Conservation (phyloP, 2,113 vertebrate species). For the Pseudonaja textilis region DNA sequence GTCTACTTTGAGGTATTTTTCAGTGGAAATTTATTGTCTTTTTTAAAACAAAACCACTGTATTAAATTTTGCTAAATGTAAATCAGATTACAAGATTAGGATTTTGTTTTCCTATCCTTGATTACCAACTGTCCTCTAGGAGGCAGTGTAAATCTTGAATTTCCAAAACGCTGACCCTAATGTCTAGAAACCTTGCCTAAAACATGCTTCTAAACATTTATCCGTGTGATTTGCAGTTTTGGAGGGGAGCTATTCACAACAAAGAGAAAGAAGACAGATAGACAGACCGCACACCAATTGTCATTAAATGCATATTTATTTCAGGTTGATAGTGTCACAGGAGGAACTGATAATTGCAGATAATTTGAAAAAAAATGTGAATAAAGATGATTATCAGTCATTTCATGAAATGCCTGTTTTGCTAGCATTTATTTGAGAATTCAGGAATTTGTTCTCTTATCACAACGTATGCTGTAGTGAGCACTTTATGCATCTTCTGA, state of each 20-base stretch:
- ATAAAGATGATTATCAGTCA: background rate
- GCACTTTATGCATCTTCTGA: constrained; percentile 31
- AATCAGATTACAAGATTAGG: background rate
- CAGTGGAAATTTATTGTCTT: background rate
- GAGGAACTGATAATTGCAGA: background rate
- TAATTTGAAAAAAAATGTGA: background rate
- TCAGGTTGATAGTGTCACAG: background rate
- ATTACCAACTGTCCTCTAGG: constrained; percentile 1
- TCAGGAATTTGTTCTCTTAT: constrained; percentile 1
- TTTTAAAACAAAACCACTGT: background rate
- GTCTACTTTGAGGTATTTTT: background rate
- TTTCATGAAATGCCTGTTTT: background rate
- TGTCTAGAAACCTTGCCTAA: background rate
- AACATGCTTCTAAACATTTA: background rate
- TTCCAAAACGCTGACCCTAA: background rate
- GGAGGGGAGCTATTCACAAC: too few relatives aligned
- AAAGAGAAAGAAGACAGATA: background rate
- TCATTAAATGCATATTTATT: background rate
- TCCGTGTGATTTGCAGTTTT: background rate
- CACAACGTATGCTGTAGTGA: constrained; percentile 44
- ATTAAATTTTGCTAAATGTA: background rate
- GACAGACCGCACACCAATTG: background rate
- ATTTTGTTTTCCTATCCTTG: constrained; percentile 1
- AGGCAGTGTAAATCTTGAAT: constrained; percentile 12
- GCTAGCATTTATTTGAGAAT: background rate